phyloP scores from a whole-genome alignment of 1,140 invertebrate species.

The Episyrphus balteatus region DNA sequence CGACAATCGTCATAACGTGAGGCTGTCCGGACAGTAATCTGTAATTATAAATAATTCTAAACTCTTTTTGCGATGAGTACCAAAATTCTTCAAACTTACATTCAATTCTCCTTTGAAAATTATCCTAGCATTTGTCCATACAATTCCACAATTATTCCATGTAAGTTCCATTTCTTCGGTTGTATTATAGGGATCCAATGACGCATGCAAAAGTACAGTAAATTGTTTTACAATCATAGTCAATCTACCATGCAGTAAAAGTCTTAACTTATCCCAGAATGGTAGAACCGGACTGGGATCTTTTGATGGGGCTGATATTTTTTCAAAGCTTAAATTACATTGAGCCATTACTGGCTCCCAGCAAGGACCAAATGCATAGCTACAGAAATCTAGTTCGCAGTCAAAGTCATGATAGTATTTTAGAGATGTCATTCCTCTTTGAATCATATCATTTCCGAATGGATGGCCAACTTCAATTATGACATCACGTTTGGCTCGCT shows the following conservation, averaged over 20 bases:
- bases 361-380: slow-evolving; percentile 92
- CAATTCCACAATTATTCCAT: slow-evolving; percentile 82
- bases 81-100: too few species aligned
- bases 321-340: slow-evolving; percentile 84
- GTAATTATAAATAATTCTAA: slow-evolving; percentile 10
- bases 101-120: slow-evolving; percentile 75
- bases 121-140: slow-evolving; percentile 91
- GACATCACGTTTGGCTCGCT: slow-evolving; percentile 61
- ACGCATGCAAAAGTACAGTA: slow-evolving; percentile 83
- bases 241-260: slow-evolving; percentile 85
- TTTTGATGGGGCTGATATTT: slow-evolving; percentile 70
- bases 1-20: slow-evolving; percentile 97
- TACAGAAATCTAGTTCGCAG: slow-evolving; percentile 78
- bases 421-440: slow-evolving; percentile 82
- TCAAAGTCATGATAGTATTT: slow-evolving; percentile 99
- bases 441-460: slow-evolving; percentile 58
- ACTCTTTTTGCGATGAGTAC: too few species aligned
- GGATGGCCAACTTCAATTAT: slow-evolving; percentile 61
- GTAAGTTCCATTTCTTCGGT: slow-evolving; percentile 98
- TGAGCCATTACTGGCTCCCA: slow-evolving; percentile 98
- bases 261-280: slow-evolving; percentile 95
- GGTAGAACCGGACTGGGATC: slow-evolving; percentile 90
- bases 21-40: slow-evolving; percentile 85
- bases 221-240: slow-evolving; percentile 77
- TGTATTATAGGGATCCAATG: slow-evolving; percentile 94